These are phyloP conservation scores for Varecia variegata DNA, from an alignment of 2,797 vertebrate genomes.

Conservation along the genomic window DNA sequence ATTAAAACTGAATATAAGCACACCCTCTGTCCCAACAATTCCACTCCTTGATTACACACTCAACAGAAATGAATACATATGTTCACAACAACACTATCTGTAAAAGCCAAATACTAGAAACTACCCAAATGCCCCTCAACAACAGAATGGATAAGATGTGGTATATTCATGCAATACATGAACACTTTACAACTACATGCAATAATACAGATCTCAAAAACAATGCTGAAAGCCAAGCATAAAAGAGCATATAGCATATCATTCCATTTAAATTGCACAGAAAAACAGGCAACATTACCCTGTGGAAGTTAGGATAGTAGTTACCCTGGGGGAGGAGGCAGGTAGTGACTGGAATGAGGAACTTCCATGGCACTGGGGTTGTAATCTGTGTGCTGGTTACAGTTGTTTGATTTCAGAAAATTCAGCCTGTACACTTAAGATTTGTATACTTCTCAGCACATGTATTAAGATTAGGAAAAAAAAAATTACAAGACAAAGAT, in stretches of 20 bases:
- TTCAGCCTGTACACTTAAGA: not conserved
- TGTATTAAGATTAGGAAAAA: not conserved
- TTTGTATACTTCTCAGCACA: not conserved
- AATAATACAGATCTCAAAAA: not conserved
- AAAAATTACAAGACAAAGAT: not conserved
- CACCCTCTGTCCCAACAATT: not conserved
- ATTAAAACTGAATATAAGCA: not conserved
- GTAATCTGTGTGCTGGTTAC: not conserved
- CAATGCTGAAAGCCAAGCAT: constrained; percentile 21
- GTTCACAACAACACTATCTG: not conserved
- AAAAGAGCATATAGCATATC: not conserved
- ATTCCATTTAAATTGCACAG: not conserved
- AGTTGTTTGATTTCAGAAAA: not conserved
- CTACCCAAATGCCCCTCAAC: constrained; percentile 35
- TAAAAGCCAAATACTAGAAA: not conserved
- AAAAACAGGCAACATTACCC: not conserved
- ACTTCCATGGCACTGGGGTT: not conserved
- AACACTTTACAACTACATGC: constrained; percentile 19
- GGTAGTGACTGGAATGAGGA: not conserved
- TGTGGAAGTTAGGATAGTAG: not conserved
- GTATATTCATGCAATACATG: constrained; percentile 44
- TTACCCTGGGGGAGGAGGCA: not conserved
- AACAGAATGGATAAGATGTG: constrained; percentile 38
- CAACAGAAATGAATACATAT: not conserved
- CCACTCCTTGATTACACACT: not conserved